phyloP scores from a whole-genome alignment of 1,140 invertebrate genomes.

The Parasteatoda tepidariorum region DNA sequence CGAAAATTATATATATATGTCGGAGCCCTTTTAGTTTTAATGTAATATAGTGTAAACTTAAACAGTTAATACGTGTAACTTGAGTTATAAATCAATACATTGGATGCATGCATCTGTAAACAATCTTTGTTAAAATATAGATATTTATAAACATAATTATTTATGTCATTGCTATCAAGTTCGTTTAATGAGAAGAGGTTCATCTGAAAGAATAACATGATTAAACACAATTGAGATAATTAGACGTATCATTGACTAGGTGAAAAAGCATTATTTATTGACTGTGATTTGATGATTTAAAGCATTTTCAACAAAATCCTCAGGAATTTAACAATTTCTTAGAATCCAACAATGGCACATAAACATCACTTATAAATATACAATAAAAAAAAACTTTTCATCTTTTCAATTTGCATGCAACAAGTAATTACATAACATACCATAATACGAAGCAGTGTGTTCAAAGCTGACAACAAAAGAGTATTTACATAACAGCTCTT shows the following conservation, averaged over 20 bases:
- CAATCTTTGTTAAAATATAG: too few species aligned
- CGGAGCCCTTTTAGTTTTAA: too few species aligned
- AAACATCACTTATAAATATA: slow-evolving; percentile 20
- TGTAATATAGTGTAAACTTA: too few species aligned
- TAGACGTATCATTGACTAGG: slow-evolving; percentile 54
- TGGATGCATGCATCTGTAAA: too few species aligned
- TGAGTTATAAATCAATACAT: too few species aligned
- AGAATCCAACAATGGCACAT: slow-evolving; percentile 39
- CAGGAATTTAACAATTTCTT: slow-evolving; percentile 6
- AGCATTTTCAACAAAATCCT: slow-evolving; percentile 31
- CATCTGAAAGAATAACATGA: too few species aligned
- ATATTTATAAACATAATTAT: too few species aligned
- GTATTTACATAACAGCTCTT: neutral
- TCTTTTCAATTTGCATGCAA: neutral
- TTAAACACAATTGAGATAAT: too few species aligned
- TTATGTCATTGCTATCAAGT: too few species aligned
- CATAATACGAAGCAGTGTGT: neutral
- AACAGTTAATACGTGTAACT: too few species aligned
- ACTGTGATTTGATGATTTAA: slow-evolving; percentile 22
- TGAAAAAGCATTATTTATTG: slow-evolving; percentile 60
- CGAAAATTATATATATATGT: too few species aligned
- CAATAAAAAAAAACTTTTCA: neutral
- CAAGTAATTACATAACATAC: neutral
- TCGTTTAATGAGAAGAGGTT: too few species aligned
- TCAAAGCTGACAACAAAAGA: neutral